Evolutionary conservation across 2,113 vertebrate species (phyloP).

Genomic region (Acanthochromis polyacanthus): DNA sequence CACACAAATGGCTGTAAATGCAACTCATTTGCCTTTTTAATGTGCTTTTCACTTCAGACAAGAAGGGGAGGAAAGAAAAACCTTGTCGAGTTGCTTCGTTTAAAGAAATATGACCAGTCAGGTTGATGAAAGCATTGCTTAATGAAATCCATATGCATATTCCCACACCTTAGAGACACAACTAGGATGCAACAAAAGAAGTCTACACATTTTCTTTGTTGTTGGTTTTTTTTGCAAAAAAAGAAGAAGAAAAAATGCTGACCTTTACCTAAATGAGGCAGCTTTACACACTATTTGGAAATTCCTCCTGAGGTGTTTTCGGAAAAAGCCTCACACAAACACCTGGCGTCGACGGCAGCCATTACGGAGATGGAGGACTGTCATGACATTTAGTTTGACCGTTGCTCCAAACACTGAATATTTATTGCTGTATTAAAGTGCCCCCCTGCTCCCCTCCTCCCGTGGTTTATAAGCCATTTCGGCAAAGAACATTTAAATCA

Average conservation of each 20-base stretch:
- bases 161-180: slow-evolving; percentile 52
- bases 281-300: slow-evolving; percentile 49
- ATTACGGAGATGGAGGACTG: slow-evolving; percentile 65
- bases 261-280: slow-evolving; percentile 72
- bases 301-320: slow-evolving; percentile 46
- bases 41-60: not conserved
- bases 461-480: slow-evolving; percentile 49
- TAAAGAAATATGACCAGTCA: slow-evolving; percentile 38
- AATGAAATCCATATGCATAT: slow-evolving; percentile 41
- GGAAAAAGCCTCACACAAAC: not conserved
- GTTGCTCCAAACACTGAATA: slow-evolving; percentile 74
- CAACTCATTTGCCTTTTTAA: not conserved
- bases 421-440: slow-evolving; percentile 77
- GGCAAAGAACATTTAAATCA: slow-evolving; percentile 68
- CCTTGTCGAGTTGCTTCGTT: not conserved
- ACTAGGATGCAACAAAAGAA: slow-evolving; percentile 61
- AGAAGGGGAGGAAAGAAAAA: not conserved
- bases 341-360: slow-evolving; percentile 30
- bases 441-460: not conserved
- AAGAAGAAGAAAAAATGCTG: slow-evolving; percentile 52
- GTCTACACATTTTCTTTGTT: not conserved
- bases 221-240: slow-evolving; percentile 28
- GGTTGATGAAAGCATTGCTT: slow-evolving; percentile 22
- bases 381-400: slow-evolving; percentile 77
- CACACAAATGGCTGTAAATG: not conserved